Base-by-base conservation (phyloP, 2,797 vertebrate species). In the Acrocephalus scirpaceus region DNA sequence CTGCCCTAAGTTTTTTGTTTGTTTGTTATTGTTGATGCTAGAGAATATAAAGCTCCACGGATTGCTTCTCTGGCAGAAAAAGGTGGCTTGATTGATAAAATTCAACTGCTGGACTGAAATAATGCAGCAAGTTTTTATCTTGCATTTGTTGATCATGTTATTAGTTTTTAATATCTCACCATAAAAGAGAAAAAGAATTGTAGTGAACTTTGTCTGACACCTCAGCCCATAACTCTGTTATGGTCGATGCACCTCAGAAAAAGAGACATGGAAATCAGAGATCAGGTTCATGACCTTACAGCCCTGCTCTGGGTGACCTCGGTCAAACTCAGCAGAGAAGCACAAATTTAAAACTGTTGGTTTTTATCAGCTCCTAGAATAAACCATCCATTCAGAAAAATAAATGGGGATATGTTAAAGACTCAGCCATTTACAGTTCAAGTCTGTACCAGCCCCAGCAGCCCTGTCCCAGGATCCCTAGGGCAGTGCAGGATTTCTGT, bases 41-140 rank as follows among this genome's bases (percentile, higher is more conserved):
- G 23, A 72, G 19, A 40, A 89, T 40, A 92, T 13, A 94, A 90
- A 93, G 56, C 47, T 67, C 92, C 73, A 61, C 7, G 19, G 42
- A 88, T 97, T 96, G 75, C 29, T 95, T 96, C 78, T 91, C 65
- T 92, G 89, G 94, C 75, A 97, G 86, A 64, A 95, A 96, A 97
- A 44, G 11, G 51, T 83, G 86, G 21, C 16, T 90, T 96, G 97
- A 98, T 80, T 97, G 97, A 98, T 96, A 96, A 92, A 97, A 96
- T 97, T 97, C 84, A 96, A 76, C 91, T 95, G 58, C 73, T 91
- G 20, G 32, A 61, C 60, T 94, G 86, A 96, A 97, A 97, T 90
- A 96, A 96, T 44, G 58, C 81, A 95, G 65, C 42, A 66, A 44
- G 27, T 19, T 96, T 96, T 97, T 97, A 97, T 95, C 86, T 96